A percentile compares a stretch with the other conserved stretches of the same genome.
These are phyloP conservation scores for Hystrix brachyura DNA, from an alignment of 2,113 vertebrate genomes.

Conservation along the genomic window DNA sequence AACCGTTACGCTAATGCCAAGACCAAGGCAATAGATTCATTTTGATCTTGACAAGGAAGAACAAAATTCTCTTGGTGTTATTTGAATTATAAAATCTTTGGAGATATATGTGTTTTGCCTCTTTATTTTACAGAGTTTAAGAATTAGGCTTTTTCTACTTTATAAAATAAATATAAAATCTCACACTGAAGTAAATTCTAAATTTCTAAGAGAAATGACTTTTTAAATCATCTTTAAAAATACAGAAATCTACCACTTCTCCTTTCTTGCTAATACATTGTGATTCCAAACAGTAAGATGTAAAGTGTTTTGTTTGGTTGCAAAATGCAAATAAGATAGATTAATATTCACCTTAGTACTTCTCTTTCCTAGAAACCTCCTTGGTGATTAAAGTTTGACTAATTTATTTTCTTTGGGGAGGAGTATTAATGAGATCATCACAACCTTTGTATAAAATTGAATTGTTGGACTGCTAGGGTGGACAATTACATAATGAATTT, in stretches of 20 bases:
- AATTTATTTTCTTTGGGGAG: slow-evolving; percentile 31
- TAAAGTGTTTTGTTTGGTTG: slow-evolving; percentile 38
- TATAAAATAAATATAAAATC: neutral
- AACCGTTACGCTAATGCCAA: neutral
- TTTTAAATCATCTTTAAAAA: neutral
- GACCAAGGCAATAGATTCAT: neutral
- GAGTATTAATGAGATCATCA: neutral
- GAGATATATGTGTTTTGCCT: neutral
- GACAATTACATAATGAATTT: slow-evolving; percentile 3
- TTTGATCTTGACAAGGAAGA: neutral
- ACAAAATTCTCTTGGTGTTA: neutral
- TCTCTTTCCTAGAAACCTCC: slow-evolving; percentile 57
- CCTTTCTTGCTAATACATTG: neutral
- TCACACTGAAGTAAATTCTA: neutral
- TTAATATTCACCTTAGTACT: slow-evolving; percentile 68
- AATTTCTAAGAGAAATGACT: neutral
- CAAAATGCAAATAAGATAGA: slow-evolving; percentile 48
- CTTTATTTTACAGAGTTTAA: neutral
- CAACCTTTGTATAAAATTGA: neutral
- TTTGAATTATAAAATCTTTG: slow-evolving; percentile 10
- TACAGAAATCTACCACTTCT: neutral
- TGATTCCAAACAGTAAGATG: neutral
- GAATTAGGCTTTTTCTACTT: neutral
- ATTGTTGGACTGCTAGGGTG: neutral
- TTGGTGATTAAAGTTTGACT: slow-evolving; percentile 68